A percentile compares a stretch with the other conserved stretches of the same genome.
These are phyloP conservation scores for Oscheius sp. DNA, from an alignment of 1,140 invertebrate species.

Conservation along the genomic window DNA sequence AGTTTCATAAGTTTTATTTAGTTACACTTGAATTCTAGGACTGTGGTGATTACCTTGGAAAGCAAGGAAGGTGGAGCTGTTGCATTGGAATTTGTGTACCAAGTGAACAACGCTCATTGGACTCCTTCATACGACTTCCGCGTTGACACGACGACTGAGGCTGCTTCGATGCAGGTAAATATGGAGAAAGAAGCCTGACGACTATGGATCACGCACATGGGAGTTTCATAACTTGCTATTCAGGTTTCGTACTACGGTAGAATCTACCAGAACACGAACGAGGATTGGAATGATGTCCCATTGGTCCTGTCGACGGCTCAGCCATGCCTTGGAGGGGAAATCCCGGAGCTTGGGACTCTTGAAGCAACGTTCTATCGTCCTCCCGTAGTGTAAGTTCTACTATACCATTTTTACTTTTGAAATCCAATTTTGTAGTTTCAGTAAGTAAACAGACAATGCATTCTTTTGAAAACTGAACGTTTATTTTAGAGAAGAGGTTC, in stretches of 20 bases:
- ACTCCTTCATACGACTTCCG: conserved; percentile 62
- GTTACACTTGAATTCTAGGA: too few species aligned
- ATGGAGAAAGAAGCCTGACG: too few species aligned
- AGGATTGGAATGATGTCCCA: conserved; percentile 62
- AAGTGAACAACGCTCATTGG: conserved; percentile 60
- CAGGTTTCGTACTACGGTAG: conserved; percentile 62
- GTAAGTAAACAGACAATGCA: too few species aligned
- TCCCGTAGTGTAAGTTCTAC: too few species aligned
- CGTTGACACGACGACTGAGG: conserved; percentile 45
- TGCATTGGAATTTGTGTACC: conserved; percentile 56
- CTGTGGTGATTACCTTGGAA: conserved; percentile 3
- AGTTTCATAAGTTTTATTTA: too few species aligned
- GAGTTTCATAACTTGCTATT: too few species aligned
- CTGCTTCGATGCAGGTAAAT: conserved; percentile 1
- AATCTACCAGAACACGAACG: conserved; percentile 61
- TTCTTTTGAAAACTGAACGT: too few species aligned
- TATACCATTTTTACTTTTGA: too few species aligned
- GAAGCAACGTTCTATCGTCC: conserved; percentile 51
- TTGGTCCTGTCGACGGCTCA: conserved; percentile 61
- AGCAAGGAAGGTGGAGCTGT: conserved; percentile 1
- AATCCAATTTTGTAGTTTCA: too few species aligned
- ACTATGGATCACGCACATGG: too few species aligned
- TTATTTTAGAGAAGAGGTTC: too few species aligned
- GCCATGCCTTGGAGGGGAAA: conserved; percentile 61
- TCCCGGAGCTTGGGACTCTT: conserved; percentile 59